phyloP scores from a whole-genome alignment of 2,888 invertebrate species.

The Eurytoma adleriae region DNA sequence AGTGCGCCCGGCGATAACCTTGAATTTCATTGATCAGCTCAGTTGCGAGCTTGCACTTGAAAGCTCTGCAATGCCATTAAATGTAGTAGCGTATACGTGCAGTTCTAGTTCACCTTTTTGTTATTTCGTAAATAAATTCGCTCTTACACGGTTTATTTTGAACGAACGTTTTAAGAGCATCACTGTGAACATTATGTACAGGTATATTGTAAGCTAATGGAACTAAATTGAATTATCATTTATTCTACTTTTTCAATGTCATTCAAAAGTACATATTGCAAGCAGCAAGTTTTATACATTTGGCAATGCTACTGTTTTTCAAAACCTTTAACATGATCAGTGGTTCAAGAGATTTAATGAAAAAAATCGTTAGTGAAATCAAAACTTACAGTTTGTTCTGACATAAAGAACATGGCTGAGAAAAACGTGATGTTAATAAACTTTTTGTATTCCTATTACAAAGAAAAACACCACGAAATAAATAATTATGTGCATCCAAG shows the following conservation, averaged over 20 bases:
- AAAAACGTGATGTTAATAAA: not conserved
- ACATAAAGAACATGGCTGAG: not conserved
- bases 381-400: not conserved
- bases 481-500: slow-evolving; percentile 13
- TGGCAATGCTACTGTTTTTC: not conserved
- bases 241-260: slow-evolving; percentile 6
- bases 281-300: not conserved
- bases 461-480: not conserved
- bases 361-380: not conserved
- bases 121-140: slow-evolving; percentile 25
- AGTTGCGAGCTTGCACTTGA: slow-evolving; percentile 51
- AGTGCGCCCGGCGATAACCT: slow-evolving; percentile 45
- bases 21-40: slow-evolving; percentile 48
- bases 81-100: not conserved
- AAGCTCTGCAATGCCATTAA: slow-evolving; percentile 10
- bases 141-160: not conserved
- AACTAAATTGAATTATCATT: slow-evolving; percentile 11
- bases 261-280: not conserved
- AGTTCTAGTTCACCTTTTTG: not conserved
- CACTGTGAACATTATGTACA: not conserved
- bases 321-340: not conserved
- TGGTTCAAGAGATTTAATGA: not conserved
- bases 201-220: not conserved
- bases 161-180: not conserved
- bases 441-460: not conserved